phyloP scores from a whole-genome alignment of 1,140 invertebrate genomes.

The Leptonema lineaticorne region DNA sequence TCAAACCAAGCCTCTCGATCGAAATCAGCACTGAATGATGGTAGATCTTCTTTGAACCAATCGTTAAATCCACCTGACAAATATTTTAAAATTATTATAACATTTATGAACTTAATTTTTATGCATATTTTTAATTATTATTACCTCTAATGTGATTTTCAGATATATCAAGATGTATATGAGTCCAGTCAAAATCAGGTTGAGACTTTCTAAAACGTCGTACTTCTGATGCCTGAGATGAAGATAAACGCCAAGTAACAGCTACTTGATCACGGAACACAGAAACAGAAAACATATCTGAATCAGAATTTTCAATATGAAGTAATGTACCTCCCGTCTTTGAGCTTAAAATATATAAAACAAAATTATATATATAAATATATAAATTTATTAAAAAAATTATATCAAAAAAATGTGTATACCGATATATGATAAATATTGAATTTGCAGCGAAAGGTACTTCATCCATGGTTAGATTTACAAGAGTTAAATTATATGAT shows the following conservation, averaged over 20 bases:
- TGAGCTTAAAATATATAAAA: conserved; percentile 53
- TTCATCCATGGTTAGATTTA: conserved; percentile 43
- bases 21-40: conserved; percentile 54
- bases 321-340: conserved; percentile 73
- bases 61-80: conserved; percentile 54
- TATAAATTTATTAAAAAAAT: neutral
- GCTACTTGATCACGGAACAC: conserved; percentile 69
- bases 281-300: conserved; percentile 59
- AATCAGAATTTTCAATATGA: conserved; percentile 54
- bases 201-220: conserved; percentile 62
- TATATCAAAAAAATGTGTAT: neutral
- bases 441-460: conserved; percentile 45
- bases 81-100: no score
- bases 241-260: conserved; percentile 64
- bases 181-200: conserved; percentile 67
- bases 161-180: conserved; percentile 55
- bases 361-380: neutral
- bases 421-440: conserved; percentile 52
- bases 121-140: conserved; percentile 41
- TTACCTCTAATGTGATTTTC: conserved; percentile 47
- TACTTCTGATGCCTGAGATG: conserved; percentile 49
- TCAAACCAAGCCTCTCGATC: conserved; percentile 60
- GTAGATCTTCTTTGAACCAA: conserved; percentile 52
- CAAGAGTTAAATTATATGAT: conserved; percentile 55
- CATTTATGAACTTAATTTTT: no score